phyloP scores from a whole-genome alignment of 2,797 vertebrate species.

The Chlorospingus semifuscus region DNA sequence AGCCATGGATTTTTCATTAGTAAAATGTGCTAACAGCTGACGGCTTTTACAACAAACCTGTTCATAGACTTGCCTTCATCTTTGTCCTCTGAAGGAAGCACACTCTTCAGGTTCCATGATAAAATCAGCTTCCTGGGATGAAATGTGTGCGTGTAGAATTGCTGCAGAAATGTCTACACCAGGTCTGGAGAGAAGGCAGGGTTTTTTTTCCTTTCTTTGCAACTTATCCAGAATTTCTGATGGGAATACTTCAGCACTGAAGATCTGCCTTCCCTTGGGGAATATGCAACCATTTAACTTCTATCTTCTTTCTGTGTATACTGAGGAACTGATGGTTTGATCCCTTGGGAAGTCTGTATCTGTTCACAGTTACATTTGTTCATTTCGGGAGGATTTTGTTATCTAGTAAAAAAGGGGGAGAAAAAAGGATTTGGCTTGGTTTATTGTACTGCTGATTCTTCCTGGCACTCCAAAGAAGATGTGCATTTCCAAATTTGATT shows the following conservation, averaged over 20 bases:
- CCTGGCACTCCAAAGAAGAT: neutral
- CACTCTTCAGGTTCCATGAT: neutral
- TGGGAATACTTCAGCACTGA: constrained; percentile 14
- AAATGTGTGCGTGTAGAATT: neutral
- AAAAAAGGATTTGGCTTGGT: neutral
- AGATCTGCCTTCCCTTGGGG: constrained; percentile 2
- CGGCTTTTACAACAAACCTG: neutral
- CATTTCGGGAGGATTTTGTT: constrained; percentile 22
- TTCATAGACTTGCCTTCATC: neutral
- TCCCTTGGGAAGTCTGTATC: neutral
- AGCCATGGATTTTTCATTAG: neutral
- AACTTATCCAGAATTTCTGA: neutral
- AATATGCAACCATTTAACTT: constrained; percentile 27
- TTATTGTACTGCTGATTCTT: neutral
- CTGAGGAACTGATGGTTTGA: neutral
- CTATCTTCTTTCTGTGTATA: neutral
- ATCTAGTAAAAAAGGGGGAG: neutral
- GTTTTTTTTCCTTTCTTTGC: neutral
- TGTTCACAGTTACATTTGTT: constrained; percentile 16
- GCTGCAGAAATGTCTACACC: neutral
- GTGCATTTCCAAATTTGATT: neutral
- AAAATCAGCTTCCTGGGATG: neutral
- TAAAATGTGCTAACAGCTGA: neutral
- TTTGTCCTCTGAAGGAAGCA: neutral
- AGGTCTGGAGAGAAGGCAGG: neutral